phyloP scores from a whole-genome alignment of 2,888 invertebrate genomes.

The Rotaria macrura region DNA sequence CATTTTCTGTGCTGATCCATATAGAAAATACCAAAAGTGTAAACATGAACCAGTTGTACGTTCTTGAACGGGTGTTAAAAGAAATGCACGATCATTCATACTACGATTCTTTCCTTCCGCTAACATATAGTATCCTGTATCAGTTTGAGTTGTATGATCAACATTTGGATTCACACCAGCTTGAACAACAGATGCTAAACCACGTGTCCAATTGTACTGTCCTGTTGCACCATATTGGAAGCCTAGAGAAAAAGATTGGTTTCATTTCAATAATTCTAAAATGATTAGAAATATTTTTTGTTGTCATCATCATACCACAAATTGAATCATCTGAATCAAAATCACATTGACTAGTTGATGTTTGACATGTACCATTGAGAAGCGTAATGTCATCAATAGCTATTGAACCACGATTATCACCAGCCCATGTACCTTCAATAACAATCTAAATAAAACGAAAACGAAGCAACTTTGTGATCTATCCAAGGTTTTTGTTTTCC shows the following conservation, averaged over 20 bases:
- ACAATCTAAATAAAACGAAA: slow-evolving; percentile 38
- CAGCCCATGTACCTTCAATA: slow-evolving; percentile 41
- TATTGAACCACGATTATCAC: slow-evolving; percentile 39
- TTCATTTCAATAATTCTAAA: too few species aligned
- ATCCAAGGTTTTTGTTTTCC: too few species aligned
- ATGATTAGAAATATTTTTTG: too few species aligned
- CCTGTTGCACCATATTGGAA: not conserved
- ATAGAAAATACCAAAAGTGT: slow-evolving; percentile 36
- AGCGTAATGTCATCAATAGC: slow-evolving; percentile 43
- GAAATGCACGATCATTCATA: slow-evolving; percentile 37
- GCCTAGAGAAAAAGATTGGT: not conserved
- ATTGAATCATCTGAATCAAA: slow-evolving; percentile 30
- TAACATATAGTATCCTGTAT: slow-evolving; percentile 22
- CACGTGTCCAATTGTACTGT: not conserved
- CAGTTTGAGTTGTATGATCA: slow-evolving; percentile 28
- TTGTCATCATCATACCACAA: slow-evolving; percentile 20
- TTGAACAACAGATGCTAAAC: slow-evolving; percentile 6
- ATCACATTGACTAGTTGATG: slow-evolving; percentile 31
- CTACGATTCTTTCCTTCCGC: slow-evolving; percentile 20
- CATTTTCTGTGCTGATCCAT: not conserved
- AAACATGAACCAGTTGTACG: slow-evolving; percentile 36
- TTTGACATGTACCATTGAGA: slow-evolving; percentile 26
- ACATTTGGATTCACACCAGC: not conserved
- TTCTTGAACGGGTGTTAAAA: slow-evolving; percentile 37
- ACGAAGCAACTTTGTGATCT: too few species aligned